phyloP scores from a whole-genome alignment of 2,113 vertebrate species.

The Gymnorhina tibicen region DNA sequence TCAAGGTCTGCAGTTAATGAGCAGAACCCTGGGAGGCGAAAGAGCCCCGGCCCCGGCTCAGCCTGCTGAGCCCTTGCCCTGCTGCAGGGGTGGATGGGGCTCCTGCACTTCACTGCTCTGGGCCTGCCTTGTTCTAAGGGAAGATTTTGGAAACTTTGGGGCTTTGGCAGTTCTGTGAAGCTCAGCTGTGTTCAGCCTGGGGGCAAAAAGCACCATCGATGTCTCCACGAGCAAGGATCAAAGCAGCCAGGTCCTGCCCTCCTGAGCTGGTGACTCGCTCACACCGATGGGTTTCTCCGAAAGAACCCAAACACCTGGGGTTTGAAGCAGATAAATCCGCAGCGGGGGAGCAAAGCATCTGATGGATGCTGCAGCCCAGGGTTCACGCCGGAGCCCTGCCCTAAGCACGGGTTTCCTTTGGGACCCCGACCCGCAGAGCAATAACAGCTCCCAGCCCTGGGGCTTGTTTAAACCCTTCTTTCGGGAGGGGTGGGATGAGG shows the following conservation, averaged over 20 bases:
- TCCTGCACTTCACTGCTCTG: fast-evolving
- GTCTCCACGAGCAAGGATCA: background rate
- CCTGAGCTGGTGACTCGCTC: background rate
- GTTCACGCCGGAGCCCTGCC: background rate
- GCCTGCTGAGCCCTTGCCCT: background rate
- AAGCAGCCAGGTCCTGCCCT: background rate
- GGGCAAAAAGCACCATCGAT: background rate
- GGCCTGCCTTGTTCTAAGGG: background rate
- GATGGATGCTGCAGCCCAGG: background rate
- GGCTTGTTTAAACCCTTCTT: background rate
- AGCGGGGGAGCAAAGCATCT: background rate
- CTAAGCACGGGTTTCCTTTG: background rate
- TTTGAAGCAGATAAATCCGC: background rate
- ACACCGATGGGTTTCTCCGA: background rate
- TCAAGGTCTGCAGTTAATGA: background rate
- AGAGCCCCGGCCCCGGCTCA: background rate
- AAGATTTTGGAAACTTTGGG: background rate
- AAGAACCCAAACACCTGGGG: background rate
- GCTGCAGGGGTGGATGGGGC: background rate
- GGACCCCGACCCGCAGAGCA: background rate
- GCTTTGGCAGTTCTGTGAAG: background rate
- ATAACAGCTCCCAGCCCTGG: background rate
- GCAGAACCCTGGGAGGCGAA: background rate
- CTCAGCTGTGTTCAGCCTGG: background rate
- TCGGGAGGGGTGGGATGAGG: background rate